Evolutionary conservation across 2,888 invertebrate species (phyloP), one percentile per base, ranked within the genome.

Genomic region (Melieria omissa): DNA sequence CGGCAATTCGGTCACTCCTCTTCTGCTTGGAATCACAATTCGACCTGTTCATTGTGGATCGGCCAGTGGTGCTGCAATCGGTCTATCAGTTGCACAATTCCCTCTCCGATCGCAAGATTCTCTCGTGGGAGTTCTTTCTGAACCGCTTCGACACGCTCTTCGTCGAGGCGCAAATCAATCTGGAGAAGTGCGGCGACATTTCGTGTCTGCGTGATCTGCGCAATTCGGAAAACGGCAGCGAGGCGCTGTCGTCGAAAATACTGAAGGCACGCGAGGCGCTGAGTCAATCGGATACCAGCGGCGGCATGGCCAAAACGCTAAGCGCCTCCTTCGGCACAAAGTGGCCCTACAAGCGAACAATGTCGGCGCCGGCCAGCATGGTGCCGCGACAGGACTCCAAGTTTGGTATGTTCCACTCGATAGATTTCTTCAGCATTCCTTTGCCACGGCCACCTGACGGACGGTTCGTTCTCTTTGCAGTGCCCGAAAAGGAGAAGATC

Each of bases 1-100:
- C 92, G 67, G 95, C 97, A 66, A 90, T 98, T 55, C 88, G 95
- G 93, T 92, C 96, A 71, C 89, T 98, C 76, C 92, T 97, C 69
- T 92, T 94, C 89, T 99, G 99, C 86, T 88, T 99, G 88, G 99
- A 99, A 89, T 95, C 96, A 0, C 99, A 99, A 88, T 99, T 99
- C 88, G 99, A 99, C 89, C 91, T 95, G 74, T 97, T 99, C 75
- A 97, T 98, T 74, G 93, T 96, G 73, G 99, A 99, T 87, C 91
- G 99, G 55, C 97, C 98, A 0, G 95, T 99, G 91, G 95, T 99
- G 46, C 90, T 99, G 55, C 97, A 98, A 86, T 95, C 96, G 3
- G 90, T 99, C 68, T 96, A 97, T 86, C 96, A 98, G 85, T 90
- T 99, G 6, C 96, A 97, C 85, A 97, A 97, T 85, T 94, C 96